A percentile compares a stretch with the other conserved stretches of the same genome.
These are phyloP conservation scores for Anoncus sp. DNA, from an alignment of 2,888 invertebrate species.

Conservation along the genomic window DNA sequence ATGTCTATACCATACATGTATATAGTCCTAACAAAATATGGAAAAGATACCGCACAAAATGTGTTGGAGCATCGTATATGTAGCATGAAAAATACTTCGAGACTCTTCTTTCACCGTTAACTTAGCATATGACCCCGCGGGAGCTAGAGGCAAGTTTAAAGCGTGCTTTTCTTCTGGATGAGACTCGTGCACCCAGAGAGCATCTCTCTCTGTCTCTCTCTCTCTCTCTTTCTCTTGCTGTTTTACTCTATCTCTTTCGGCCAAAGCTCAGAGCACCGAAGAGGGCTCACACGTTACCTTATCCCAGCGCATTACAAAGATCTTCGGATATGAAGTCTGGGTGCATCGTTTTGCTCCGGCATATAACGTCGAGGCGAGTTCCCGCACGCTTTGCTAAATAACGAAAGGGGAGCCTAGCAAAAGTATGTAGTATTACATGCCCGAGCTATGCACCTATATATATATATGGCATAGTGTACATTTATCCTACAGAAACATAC, in stretches of 20 bases:
- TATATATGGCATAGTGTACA: slow-evolving; percentile 22
- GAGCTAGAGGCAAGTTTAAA: slow-evolving; percentile 40
- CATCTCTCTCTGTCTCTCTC: slow-evolving; percentile 8
- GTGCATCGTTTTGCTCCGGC: slow-evolving; percentile 45
- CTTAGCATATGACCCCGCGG: slow-evolving; percentile 47
- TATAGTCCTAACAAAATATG: slow-evolving; percentile 11
- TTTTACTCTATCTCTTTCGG: slow-evolving; percentile 21
- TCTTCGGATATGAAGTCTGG: slow-evolving; percentile 59
- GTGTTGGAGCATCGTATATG: slow-evolving; percentile 8
- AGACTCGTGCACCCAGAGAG: slow-evolving; percentile 19
- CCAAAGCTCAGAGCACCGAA: slow-evolving; percentile 24
- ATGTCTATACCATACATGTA: too few species aligned
- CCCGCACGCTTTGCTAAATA: slow-evolving; percentile 52
- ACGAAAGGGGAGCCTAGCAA: slow-evolving; percentile 44
- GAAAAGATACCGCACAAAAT: slow-evolving; percentile 15
- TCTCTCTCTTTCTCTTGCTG: neutral
- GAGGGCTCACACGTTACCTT: slow-evolving; percentile 54
- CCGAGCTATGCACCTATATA: slow-evolving; percentile 22
- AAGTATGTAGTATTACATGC: slow-evolving; percentile 18
- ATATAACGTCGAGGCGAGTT: slow-evolving; percentile 51
- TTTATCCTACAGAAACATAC: slow-evolving; percentile 17
- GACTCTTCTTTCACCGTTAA: slow-evolving; percentile 51
- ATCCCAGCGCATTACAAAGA: slow-evolving; percentile 55
- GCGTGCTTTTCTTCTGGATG: slow-evolving; percentile 42
- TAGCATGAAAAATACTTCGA: slow-evolving; percentile 31